These are phyloP conservation scores for Thunnus thynnus DNA, from an alignment of 2,113 vertebrate species.

Conservation along the genomic window DNA sequence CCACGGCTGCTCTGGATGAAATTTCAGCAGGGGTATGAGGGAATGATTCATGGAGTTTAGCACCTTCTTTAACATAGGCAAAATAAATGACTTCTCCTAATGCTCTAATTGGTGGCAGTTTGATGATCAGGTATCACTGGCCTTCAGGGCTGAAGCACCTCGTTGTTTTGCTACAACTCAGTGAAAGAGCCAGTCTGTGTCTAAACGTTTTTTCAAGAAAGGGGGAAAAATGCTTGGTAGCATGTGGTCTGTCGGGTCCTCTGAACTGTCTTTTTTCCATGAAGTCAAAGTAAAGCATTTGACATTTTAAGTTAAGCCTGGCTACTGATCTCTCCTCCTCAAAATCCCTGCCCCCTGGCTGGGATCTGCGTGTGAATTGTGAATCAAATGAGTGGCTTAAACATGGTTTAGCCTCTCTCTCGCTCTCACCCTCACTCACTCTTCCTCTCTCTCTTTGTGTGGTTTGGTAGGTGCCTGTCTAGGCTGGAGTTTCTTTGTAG, in stretches of 20 bases:
- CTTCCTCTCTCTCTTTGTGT: constrained; percentile 12
- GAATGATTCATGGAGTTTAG: constrained; percentile 84
- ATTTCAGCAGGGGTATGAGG: constrained; percentile 83
- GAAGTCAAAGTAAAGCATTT: constrained; percentile 77
- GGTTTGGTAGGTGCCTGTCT: constrained; percentile 36
- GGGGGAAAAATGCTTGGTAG: constrained; percentile 60
- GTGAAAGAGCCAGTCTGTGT: constrained; percentile 79
- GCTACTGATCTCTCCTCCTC: constrained; percentile 74
- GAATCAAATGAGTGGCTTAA: constrained; percentile 73
- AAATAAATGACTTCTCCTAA: constrained; percentile 85
- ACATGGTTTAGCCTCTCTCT: constrained; percentile 63
- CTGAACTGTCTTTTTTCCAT: constrained; percentile 74
- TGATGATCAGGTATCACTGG: constrained; percentile 83
- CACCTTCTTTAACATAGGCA: constrained; percentile 82
- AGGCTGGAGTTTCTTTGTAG: constrained; percentile 9
- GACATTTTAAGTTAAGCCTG: constrained; percentile 77
- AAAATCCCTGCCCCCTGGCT: constrained; percentile 75
- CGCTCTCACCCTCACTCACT: background rate
- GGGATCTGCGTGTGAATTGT: constrained; percentile 73
- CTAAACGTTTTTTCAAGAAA: constrained; percentile 42
- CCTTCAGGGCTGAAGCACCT: constrained; percentile 76
- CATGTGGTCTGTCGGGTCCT: constrained; percentile 66
- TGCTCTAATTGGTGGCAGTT: constrained; percentile 83
- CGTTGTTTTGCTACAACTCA: constrained; percentile 73
- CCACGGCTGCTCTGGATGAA: constrained; percentile 76